A percentile compares a stretch with the other conserved stretches of the same genome.
Evolutionary conservation across 1,140 invertebrate genomes (phyloP).

Genomic region (Pseudachorutes palmiensis): DNA sequence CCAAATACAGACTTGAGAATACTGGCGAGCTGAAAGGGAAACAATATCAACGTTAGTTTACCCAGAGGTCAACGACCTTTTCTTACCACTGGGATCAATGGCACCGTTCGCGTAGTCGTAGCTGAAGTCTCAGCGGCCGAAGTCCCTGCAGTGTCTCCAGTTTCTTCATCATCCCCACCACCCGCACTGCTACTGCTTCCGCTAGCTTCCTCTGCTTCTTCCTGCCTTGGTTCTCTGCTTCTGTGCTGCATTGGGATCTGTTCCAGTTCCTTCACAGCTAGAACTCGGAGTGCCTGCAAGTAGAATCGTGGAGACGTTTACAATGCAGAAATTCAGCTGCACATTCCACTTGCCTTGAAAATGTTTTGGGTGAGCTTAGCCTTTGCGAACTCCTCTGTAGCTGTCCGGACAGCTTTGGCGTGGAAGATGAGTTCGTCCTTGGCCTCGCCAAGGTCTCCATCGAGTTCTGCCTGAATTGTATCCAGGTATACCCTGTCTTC

Average conservation of each 20-base stretch:
- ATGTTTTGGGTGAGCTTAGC: slow-evolving; percentile 8
- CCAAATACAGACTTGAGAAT: slow-evolving; percentile 12
- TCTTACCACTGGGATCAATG: slow-evolving; percentile 8
- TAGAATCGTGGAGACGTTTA: neutral
- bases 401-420: neutral
- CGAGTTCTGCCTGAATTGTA: neutral
- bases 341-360: neutral
- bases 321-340: neutral
- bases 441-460: neutral
- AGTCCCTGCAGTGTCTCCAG: neutral
- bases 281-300: neutral
- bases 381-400: neutral
- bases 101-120: slow-evolving; percentile 10
- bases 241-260: neutral
- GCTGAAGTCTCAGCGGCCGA: neutral
- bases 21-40: slow-evolving; percentile 2
- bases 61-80: neutral
- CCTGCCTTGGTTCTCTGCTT: slow-evolving; percentile 6
- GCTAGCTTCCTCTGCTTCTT: neutral
- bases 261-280: slow-evolving; percentile 11
- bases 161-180: neutral
- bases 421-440: neutral
- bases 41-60: slow-evolving; percentile 7
- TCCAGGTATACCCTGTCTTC: neutral
- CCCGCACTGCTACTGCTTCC: too few relatives aligned